These are phyloP conservation scores for Calliopsis andreniformis DNA, from an alignment of 1,140 invertebrate genomes.

Conservation along the genomic window DNA sequence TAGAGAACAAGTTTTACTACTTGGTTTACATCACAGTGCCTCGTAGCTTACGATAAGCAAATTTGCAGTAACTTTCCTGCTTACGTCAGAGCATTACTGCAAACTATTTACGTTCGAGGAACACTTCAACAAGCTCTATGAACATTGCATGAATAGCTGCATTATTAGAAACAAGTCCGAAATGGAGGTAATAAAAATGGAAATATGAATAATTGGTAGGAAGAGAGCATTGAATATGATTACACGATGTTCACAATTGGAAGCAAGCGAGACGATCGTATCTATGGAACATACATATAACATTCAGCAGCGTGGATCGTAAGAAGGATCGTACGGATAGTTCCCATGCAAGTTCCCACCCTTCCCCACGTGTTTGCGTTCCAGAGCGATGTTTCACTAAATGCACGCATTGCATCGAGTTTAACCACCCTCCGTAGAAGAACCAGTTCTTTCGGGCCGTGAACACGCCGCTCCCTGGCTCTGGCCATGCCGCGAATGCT, in stretches of 20 bases:
- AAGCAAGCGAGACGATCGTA: background rate
- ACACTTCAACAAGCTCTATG: too few relatives aligned
- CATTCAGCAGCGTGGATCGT: slow-evolving; percentile 29
- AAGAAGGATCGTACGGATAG: slow-evolving; percentile 14
- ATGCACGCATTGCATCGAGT: slow-evolving; percentile 68
- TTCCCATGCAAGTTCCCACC: slow-evolving; percentile 44
- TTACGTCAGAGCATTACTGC: background rate
- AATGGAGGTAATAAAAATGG: too few relatives aligned
- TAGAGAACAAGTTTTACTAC: too few relatives aligned
- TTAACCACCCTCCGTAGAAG: slow-evolving; percentile 65
- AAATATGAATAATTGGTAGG: background rate
- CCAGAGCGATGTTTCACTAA: slow-evolving; percentile 68
- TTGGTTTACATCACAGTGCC: too few relatives aligned
- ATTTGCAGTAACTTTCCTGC: background rate
- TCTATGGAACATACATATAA: slow-evolving; percentile 20
- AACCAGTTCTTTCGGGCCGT: slow-evolving; percentile 67
- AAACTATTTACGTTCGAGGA: background rate
- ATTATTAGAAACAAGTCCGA: too few relatives aligned
- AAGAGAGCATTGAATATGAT: background rate
- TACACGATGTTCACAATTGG: background rate
- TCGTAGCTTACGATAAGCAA: background rate
- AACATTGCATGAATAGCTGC: too few relatives aligned
- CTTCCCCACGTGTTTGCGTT: slow-evolving; percentile 64
- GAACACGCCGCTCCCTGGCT: slow-evolving; percentile 18
- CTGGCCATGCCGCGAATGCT: slow-evolving; percentile 30